Percentiles rank a stretch among this genome's conserved stretches.
Evolutionary conservation across 1,140 invertebrate genomes (phyloP).

Genomic region (Eupristina koningsbergeri): DNA sequence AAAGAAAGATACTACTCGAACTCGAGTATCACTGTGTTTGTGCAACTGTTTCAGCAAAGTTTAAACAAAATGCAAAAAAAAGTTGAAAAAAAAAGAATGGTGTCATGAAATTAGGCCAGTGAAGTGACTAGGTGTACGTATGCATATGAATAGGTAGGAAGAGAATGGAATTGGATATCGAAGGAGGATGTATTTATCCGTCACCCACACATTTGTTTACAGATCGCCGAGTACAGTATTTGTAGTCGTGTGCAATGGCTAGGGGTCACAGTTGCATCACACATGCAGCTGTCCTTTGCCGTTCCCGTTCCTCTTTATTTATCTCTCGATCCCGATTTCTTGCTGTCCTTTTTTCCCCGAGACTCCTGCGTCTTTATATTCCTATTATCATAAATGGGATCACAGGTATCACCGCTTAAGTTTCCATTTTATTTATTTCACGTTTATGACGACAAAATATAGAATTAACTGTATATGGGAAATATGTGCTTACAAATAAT

Average conservation of each 20-base stretch:
- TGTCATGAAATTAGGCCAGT: too few relatives aligned
- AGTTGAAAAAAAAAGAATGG: too few relatives aligned
- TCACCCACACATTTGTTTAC: conserved; percentile 68
- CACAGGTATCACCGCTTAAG: not conserved
- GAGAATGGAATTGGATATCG: not conserved
- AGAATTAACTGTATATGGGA: not conserved
- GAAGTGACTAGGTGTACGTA: conserved; percentile 32
- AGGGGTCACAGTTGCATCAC: conserved; percentile 45
- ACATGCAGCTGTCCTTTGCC: conserved; percentile 61
- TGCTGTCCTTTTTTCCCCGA: conserved; percentile 25
- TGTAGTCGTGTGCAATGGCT: conserved; percentile 19
- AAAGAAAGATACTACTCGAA: conserved; percentile 45
- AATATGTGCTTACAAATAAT: not conserved
- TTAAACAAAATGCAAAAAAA: not conserved
- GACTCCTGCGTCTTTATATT: not conserved
- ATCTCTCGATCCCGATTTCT: conserved; percentile 19
- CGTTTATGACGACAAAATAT: conserved; percentile 6
- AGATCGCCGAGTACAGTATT: conserved; percentile 41
- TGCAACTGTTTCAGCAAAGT: not conserved
- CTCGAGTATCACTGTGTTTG: conserved; percentile 10
- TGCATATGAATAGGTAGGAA: not conserved
- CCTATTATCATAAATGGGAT: conserved; percentile 9
- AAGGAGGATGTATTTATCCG: conserved; percentile 67
- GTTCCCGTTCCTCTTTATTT: not conserved
- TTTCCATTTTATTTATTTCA: not conserved